Evolutionary conservation across 1,140 invertebrate species (phyloP), one percentile per base, ranked within the genome.

Genomic region (Homalodisca vitripennis): DNA sequence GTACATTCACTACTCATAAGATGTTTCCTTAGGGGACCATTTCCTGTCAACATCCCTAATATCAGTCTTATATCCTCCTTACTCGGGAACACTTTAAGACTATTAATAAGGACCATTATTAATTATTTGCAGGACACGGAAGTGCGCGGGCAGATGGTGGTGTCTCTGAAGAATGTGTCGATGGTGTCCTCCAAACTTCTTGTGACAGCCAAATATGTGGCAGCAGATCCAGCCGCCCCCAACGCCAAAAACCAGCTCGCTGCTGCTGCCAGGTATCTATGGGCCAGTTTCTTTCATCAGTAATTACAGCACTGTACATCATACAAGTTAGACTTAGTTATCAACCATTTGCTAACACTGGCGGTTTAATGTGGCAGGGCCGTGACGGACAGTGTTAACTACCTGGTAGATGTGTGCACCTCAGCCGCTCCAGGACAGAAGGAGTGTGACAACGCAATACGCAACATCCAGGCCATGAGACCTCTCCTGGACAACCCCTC

Each of bases 361-460:
- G 24, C 24, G 51, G 24, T 55, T 17, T 55, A 55, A 22, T 65
- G 46, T 69, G 69, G 31, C 27, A 73, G 84, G 47, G 87, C 90
- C 1, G 93, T 98, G 3, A 97, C 93, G 0, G 95, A 98, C 72
- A 94, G 91, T 76, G 96, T 98, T 68, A 98, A 98, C 78, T 87
- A 92, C 73, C 81, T 98, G 46, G 90, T 93, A 20, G 85, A 89
- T 74, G 84, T 89, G 1, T 91, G 88, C 74, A 89, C 87, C 0
- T 89, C 87, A 48, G 84, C 88, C 14, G 87, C 88, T 1, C 95
- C 79, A 72, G 92, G 96, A 0, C 94, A 98, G 82, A 97, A 94
- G 78, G 97, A 99, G 77, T 98, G 96, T 80, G 95, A 97, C 77
- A 97, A 93, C 77, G 96, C 97, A 1, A 90, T 98, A n/a, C 84